Base-by-base conservation (phyloP, 1,140 invertebrate species). In the Halotydeus destructor region DNA sequence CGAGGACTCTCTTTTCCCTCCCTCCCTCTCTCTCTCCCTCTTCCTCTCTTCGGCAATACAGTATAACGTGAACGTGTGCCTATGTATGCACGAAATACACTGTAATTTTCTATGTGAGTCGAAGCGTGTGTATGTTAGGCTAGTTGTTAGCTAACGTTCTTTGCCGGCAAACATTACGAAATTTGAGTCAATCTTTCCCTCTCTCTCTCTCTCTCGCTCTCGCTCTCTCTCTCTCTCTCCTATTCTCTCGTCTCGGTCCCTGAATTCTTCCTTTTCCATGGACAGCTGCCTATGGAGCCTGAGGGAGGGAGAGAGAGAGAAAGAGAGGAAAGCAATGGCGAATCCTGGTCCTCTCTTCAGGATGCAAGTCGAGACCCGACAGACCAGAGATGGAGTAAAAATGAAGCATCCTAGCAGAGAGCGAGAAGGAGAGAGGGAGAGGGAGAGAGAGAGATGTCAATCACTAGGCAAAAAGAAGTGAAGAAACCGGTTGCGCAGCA, bases 381-480 rank as follows among this genome's bases (percentile, higher is more conserved):
- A 6, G 33, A 9, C 14, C n/a, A 34, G 5, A 34, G 21, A 34
- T 16, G 33, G 8, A 34, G 14, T 6, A 19, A 34, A 34, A 34
- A 19, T 5, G 21, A 34, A 34, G 33, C 14, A 34, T 16, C 33
- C 33, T 34, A 34, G 21, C 14, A 34, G 21, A 34, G 33, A 19
- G 33, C 33, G 21, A 34, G n/a, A 34, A 34, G 5, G n/a, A 5
- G 5, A 6, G 33, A 5, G 33, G 21, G 33, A 34, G 33, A 34
- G 33, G 21, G 33, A 34, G 33, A 34, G 33, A 34, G 33, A 34
- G 33, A 34, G n/a, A n/a, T 34, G 33, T 14, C 14, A 19, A 6
- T 14, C 5, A 34, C 5, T 6, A 19, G 33, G 6, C n/a, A n/a
- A 16, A 34, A 5, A 19, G 33, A 6, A 34, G 5, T 9, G n/a